These are phyloP conservation scores for Nephrocerus scutellatus DNA, from an alignment of 2,888 invertebrate species.

Conservation along the genomic window DNA sequence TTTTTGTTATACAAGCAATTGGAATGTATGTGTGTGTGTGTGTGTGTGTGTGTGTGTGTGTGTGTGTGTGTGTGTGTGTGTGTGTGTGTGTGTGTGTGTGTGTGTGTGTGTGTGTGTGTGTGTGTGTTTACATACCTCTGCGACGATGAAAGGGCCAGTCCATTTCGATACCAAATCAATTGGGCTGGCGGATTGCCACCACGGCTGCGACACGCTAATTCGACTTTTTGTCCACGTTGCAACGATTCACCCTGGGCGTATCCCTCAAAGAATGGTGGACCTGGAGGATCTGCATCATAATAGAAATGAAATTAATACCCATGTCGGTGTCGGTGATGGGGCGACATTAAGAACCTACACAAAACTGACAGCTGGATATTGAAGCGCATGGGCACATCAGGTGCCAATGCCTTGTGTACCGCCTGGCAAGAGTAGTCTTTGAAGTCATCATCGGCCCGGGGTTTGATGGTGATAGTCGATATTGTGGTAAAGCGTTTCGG, in stretches of 20 bases:
- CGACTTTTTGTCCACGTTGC: slow-evolving; percentile 39
- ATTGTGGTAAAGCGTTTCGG: slow-evolving; percentile 38
- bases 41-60: too few species aligned
- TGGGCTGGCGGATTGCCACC: slow-evolving; percentile 44
- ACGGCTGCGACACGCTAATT: slow-evolving; percentile 42
- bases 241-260: slow-evolving; percentile 38
- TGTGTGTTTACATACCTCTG: slow-evolving; percentile 28
- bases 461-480: slow-evolving; percentile 34
- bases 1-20: too few species aligned
- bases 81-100: too few species aligned
- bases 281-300: slow-evolving; percentile 36
- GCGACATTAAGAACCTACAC: slow-evolving; percentile 31
- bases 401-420: slow-evolving; percentile 40
- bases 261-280: slow-evolving; percentile 43
- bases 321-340: neutral
- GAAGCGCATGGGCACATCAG: slow-evolving; percentile 44
- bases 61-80: too few species aligned
- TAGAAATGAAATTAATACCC: too few species aligned
- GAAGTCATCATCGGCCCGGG: slow-evolving; percentile 40
- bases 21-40: too few species aligned
- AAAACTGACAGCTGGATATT: slow-evolving; percentile 41
- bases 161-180: slow-evolving; percentile 41
- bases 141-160: slow-evolving; percentile 34
- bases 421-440: slow-evolving; percentile 43
- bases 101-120: too few species aligned